A percentile compares a stretch with the other conserved stretches of the same genome.
Conservation (phyloP, 2,888 invertebrate genomes). For the Girardia tigrina region DNA sequence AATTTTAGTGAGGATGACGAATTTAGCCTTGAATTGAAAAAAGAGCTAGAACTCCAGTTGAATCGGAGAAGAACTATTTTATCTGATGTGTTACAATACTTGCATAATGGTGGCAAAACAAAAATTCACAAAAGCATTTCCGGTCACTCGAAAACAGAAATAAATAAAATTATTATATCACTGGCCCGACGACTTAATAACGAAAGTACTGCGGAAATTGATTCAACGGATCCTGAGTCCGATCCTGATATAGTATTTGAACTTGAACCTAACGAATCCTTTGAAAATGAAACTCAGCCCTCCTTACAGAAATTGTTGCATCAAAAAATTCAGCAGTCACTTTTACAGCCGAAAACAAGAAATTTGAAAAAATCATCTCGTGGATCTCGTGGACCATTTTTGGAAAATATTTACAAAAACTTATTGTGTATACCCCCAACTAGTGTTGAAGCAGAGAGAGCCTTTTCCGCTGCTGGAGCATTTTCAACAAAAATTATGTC, state of each 20-base stretch:
- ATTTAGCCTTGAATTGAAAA: slow-evolving; percentile 1
- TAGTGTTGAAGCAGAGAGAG: no score
- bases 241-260: slow-evolving; percentile 16
- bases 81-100: neutral
- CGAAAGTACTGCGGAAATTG: neutral
- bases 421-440: neutral
- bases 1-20: neutral
- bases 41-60: neutral
- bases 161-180: neutral
- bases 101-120: neutral
- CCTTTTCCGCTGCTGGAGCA: no score
- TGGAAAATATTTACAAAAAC: slow-evolving; percentile 14
- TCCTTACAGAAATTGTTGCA: slow-evolving; percentile 19
- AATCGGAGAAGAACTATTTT: slow-evolving; percentile 17
- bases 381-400: slow-evolving; percentile 13
- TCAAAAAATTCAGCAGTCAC: neutral
- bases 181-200: neutral
- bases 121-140: neutral
- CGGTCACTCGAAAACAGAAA: neutral
- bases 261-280: slow-evolving; percentile 7
- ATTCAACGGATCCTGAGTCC: slow-evolving; percentile 4
- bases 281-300: slow-evolving; percentile 4
- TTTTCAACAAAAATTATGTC: no score
- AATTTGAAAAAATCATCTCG: neutral
- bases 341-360: slow-evolving; percentile 11